These are phyloP conservation scores for Zophobas morio DNA, from an alignment of 1,140 invertebrate genomes.

Conservation along the genomic window DNA sequence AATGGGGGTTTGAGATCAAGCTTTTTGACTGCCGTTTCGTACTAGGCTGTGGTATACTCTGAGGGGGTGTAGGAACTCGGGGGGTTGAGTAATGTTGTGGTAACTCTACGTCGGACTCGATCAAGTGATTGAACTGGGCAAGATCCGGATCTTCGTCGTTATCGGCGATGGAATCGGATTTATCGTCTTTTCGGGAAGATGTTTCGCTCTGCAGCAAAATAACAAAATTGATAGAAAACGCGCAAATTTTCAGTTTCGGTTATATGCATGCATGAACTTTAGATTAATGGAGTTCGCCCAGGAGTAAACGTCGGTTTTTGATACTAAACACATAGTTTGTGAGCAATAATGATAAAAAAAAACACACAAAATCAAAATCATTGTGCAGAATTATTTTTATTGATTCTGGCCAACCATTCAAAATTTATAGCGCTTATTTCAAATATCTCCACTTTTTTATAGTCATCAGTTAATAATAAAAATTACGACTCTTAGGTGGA, in stretches of 20 bases:
- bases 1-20: conserved; percentile 43
- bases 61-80: conserved; percentile 37
- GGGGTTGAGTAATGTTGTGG: conserved; percentile 42
- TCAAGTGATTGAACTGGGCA: conserved; percentile 52
- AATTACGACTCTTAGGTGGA: no score
- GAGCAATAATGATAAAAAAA: no score
- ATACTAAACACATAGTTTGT: no score
- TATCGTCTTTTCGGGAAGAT: conserved; percentile 60
- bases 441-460: no score
- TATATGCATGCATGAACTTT: no score
- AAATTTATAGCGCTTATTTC: no score
- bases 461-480: no score
- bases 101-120: conserved; percentile 56
- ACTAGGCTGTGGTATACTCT: conserved; percentile 45
- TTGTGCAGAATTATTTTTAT: no score
- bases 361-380: no score
- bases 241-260: background rate
- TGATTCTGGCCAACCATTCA: no score
- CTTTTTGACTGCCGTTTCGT: conserved; percentile 48
- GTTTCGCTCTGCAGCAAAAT: conserved; percentile 58
- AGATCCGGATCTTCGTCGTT: conserved; percentile 58
- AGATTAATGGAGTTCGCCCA: no score
- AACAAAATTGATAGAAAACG: conserved; percentile 8
- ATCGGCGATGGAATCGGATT: conserved; percentile 56
- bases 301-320: no score